These are phyloP conservation scores for Tenualosa ilisha DNA, from an alignment of 2,797 vertebrate genomes.

Conservation along the genomic window DNA sequence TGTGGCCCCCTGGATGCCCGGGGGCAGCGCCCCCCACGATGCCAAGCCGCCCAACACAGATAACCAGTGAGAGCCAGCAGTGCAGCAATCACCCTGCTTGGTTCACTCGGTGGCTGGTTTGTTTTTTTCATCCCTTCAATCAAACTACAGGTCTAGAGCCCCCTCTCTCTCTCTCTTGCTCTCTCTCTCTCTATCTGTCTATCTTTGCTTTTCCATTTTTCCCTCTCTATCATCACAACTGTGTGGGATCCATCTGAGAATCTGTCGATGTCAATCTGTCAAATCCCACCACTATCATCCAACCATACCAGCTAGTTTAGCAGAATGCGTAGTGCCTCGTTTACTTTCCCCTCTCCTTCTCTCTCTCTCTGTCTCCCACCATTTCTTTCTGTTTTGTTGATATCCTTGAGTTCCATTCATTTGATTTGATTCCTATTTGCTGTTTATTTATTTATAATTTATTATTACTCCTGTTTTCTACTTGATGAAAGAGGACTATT, in stretches of 20 bases:
- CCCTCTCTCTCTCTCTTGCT: not conserved
- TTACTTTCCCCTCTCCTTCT: not conserved
- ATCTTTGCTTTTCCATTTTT: not conserved
- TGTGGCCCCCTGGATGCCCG: constrained; percentile 93
- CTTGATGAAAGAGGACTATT: constrained; percentile 76
- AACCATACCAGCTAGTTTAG: constrained; percentile 12
- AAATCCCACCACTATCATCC: not conserved
- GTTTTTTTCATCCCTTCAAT: constrained; percentile 47
- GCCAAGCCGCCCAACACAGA: constrained; percentile 86
- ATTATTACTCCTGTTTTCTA: constrained; percentile 81
- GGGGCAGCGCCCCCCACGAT: constrained; percentile 79
- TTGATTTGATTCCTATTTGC: not conserved
- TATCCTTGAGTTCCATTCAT: not conserved
- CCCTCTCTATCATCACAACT: not conserved
- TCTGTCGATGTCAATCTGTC: not conserved
- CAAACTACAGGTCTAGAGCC: not conserved
- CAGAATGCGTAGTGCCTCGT: not conserved
- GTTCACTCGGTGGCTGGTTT: not conserved
- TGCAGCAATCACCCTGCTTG: not conserved
- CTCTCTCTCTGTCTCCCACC: not conserved
- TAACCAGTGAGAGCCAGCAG: constrained; percentile 78
- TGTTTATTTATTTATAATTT: constrained; percentile 64
- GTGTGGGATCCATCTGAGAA: constrained; percentile 9
- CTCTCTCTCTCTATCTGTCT: not conserved
- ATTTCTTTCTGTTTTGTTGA: not conserved